Evolutionary conservation across 2,113 vertebrate genomes (phyloP).

Genomic region (Anguilla rostrata): DNA sequence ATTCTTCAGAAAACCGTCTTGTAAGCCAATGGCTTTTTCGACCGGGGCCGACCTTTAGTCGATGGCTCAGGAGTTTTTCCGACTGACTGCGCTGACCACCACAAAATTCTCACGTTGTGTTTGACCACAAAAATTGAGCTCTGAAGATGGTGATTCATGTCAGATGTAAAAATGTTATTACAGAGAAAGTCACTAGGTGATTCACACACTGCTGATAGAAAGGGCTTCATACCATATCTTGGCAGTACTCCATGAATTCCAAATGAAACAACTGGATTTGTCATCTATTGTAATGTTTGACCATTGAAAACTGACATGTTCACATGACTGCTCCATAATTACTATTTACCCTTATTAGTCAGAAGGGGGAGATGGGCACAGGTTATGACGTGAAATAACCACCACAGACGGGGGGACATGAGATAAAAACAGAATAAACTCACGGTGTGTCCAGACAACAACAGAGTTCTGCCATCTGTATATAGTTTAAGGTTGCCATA

Average conservation of each 20-base stretch:
- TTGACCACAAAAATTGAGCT: slow-evolving; percentile 6
- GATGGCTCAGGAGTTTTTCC: not conserved
- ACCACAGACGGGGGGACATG: no score
- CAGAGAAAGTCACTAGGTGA: not conserved
- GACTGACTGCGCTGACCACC: not conserved
- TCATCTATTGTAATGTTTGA: not conserved
- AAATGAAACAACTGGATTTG: not conserved
- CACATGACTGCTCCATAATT: not conserved
- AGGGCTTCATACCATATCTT: not conserved
- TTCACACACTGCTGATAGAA: not conserved
- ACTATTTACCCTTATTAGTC: not conserved
- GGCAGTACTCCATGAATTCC: not conserved
- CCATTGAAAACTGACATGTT: not conserved
- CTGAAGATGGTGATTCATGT: slow-evolving; percentile 30
- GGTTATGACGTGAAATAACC: no score
- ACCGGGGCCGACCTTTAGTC: not conserved
- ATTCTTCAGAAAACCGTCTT: no score
- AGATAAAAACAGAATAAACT: no score
- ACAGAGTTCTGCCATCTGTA: not conserved
- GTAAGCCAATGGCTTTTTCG: no score
- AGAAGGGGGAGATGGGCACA: not conserved
- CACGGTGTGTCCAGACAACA: not conserved
- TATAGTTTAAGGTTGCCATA: no score
- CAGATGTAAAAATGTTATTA: slow-evolving; percentile 24
- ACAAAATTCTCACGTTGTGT: not conserved